phyloP scores from a whole-genome alignment of 2,113 vertebrate genomes.

The Megaptera novaeangliae region DNA sequence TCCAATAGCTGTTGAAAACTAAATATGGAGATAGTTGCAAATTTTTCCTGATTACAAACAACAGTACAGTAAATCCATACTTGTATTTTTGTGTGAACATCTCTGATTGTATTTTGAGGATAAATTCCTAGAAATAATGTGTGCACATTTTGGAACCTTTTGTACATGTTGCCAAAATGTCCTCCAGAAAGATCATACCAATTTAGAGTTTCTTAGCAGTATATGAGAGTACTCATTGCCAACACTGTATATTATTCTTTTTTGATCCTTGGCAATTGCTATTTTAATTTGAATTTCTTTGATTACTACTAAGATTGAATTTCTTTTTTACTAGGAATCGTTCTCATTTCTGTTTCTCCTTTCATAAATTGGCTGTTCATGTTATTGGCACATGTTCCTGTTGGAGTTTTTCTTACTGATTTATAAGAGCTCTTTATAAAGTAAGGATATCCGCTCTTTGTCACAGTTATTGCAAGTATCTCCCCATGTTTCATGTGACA shows the following conservation, averaged over 20 bases:
- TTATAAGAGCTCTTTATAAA: conserved; percentile 22
- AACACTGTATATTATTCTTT: conserved; percentile 39
- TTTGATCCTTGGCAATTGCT: conserved; percentile 62
- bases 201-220: conserved; percentile 1
- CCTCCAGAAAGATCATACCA: conserved; percentile 59
- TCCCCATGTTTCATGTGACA: neutral
- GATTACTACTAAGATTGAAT: conserved; percentile 61
- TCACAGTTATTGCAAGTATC: neutral
- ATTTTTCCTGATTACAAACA: conserved; percentile 30
- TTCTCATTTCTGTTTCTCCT: conserved; percentile 54
- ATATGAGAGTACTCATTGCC: conserved; percentile 5
- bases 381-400: conserved; percentile 36
- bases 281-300: conserved; percentile 71
- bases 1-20: neutral
- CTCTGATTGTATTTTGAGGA: conserved; percentile 47
- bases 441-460: neutral
- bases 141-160: conserved; percentile 51
- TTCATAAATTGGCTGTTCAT: conserved; percentile 50
- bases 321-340: conserved; percentile 47
- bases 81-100: conserved; percentile 17
- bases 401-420: conserved; percentile 15
- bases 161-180: conserved; percentile 59
- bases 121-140: conserved; percentile 59
- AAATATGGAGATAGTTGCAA: neutral
- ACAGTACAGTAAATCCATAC: neutral